Evolutionary conservation across 2,888 invertebrate species (phyloP), one percentile per base, ranked within the genome.

Genomic region (Cryptophagus acutangulus): DNA sequence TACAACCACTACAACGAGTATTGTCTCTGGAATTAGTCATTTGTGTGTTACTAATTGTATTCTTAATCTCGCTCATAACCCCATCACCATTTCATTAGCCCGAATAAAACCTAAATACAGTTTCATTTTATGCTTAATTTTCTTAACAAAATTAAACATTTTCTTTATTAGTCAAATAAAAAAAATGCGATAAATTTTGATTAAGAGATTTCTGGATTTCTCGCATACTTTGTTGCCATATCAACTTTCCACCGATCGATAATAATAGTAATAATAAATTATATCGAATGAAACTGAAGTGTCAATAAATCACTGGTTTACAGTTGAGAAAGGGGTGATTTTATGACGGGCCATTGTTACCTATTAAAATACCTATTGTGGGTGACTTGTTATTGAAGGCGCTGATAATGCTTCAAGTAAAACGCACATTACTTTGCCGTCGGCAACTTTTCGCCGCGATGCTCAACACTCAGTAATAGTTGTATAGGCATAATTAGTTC

Each of bases 11-110:
- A 61, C 61, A 53, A 52, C 57, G 55, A 56, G 59, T 55, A 67
- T 67, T 67, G 65, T 66, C 64, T 65, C 59, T 54, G 56, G 62
- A 67, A 69, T 68, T 67, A 64, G 65, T 67, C 67, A 67, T 69
- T 69, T 66, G 65, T 64, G 67, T 65, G 65, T 66, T 65, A 63
- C 65, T 65, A 68, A 70, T 69, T 67, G 61, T 62, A 61, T 61
- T 61, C 64, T 62, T 65, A 65, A 64, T 66, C 62, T 62, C 59
- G 58, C 60, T 59, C 58, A 57, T 62, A 60, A 62, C 62, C 62
- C 60, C 57, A 55, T 62, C 62, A 50, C 52, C 55, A 54, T 54
- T 55, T 52, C 53, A 51, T 51, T 51, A 51, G 49, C 40, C 40
- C 34, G 52, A 50, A 52, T 52, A 50, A 50, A 50, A 52, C 48